Base-by-base conservation (phyloP, 2,113 vertebrate genomes). In the Ictalurus furcatus region DNA sequence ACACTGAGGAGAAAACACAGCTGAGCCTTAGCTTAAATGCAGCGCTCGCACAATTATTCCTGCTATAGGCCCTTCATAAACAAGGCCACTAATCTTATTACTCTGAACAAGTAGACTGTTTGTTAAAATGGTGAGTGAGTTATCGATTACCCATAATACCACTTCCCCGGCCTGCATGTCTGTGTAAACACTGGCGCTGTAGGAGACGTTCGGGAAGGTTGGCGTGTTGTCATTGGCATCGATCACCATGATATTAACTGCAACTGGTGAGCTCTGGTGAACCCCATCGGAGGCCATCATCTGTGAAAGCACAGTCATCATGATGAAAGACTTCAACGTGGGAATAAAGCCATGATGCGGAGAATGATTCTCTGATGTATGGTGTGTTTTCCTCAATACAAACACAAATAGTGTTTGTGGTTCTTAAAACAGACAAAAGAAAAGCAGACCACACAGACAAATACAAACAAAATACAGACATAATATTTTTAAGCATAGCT, bases 191-290 rank as follows among this genome's bases (percentile, higher is more conserved):
- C 97, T 96, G 90, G 98, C 95, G 4, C 91, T 94, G 91, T 99
- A 99, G 0, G 98, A 99, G 61, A 98, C 96, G 71, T 98, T 97
- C 16, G 97, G 94, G 91, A 99, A 99, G 25, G 97, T 95, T 1
- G 98, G 98, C 0, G 97, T 95, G 90, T 99, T 99, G 90, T 99
- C 98, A 8, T 99, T 99, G 23, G 97, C 97, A 90, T 99, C 98
- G n/a, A 99, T 94, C 92, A 99, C 97, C 7, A 96, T 65, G 90
- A 99, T 97, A 67, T 95, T 96, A 93, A 99, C 95, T 0, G 94
- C 95, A 67, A 98, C 97, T 0, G 97, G 96, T 25, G 87, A 1
- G 63, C 98, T 99, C 94, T 98, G 96, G 94, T 99, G 98, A 9
- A 99, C 97, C 1, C 98, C 98, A 76, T 99, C 98, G 74, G 97